Conservation (phyloP, 2,797 vertebrate genomes). For the Numenius phaeopus region DNA sequence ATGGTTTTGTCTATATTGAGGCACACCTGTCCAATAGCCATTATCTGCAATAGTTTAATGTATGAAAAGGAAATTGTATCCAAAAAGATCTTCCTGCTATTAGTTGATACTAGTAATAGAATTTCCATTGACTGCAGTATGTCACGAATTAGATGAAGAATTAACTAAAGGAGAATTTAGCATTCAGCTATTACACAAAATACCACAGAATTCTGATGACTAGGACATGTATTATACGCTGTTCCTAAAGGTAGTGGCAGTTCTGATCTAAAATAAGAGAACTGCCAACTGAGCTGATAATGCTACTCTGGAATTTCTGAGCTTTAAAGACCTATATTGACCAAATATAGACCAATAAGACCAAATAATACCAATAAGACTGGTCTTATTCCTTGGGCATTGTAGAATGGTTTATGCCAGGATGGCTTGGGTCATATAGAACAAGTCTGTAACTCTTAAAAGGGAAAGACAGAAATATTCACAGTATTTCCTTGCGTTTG, state of each 20-base stretch:
- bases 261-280: neutral
- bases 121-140: neutral
- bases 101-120: neutral
- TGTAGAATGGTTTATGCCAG: neutral
- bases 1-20: neutral
- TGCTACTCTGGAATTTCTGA: neutral
- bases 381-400: neutral
- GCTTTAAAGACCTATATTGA: neutral
- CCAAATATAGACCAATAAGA: neutral
- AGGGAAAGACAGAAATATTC: neutral
- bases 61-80: neutral
- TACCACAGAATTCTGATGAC: neutral
- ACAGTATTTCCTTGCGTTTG: neutral
- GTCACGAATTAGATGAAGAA: neutral
- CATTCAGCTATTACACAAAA: neutral
- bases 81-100: neutral
- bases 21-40: neutral
- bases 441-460: neutral
- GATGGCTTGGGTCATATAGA: neutral
- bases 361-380: neutral
- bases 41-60: neutral
- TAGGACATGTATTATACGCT: neutral
- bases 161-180: neutral
- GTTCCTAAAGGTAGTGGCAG: neutral
- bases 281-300: neutral